A percentile compares a stretch with the other conserved stretches of the same genome.
These are phyloP conservation scores for Porites rus DNA, from an alignment of 92 coral and sea anemone species.

Conservation along the genomic window DNA sequence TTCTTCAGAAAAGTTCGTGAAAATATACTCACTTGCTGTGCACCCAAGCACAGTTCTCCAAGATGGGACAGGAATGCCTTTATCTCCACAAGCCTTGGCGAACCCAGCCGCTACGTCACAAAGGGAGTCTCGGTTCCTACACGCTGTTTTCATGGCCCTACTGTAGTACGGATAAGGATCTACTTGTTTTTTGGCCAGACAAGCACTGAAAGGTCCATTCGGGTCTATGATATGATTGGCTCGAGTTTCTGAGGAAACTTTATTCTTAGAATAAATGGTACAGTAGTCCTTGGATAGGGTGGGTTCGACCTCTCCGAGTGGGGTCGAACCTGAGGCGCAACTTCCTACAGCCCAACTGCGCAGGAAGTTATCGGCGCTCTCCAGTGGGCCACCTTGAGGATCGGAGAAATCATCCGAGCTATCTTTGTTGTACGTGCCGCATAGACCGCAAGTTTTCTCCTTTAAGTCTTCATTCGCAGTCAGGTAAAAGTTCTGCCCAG, in stretches of 20 bases:
- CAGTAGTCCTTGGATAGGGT: constrained; percentile 71
- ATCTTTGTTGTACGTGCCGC: constrained; percentile 88
- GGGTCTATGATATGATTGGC: constrained; percentile 64
- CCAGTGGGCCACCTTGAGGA: constrained; percentile 71
- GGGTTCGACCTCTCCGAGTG: constrained; percentile 42
- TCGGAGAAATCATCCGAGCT: constrained; percentile 81
- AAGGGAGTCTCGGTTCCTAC: constrained; percentile 63
- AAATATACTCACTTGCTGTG: constrained; percentile 55
- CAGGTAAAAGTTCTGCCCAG: constrained; percentile 76
- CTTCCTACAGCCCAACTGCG: constrained; percentile 69
- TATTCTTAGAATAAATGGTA: constrained; percentile 44
- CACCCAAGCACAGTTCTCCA: constrained; percentile 74
- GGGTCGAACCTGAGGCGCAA: constrained; percentile 2
- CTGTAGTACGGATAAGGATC: constrained; percentile 11
- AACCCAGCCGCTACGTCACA: constrained; percentile 77
- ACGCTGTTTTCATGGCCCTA: constrained; percentile 58
- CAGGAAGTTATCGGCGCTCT: constrained; percentile 66
- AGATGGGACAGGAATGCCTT: constrained; percentile 58
- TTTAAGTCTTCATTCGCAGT: constrained; percentile 64
- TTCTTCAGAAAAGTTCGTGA: neutral
- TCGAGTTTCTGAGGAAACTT: constrained; percentile 22
- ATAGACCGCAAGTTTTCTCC: constrained; percentile 90
- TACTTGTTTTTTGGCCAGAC: constrained; percentile 32
- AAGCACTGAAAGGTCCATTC: constrained; percentile 73
- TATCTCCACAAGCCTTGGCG: constrained; percentile 87